Base-by-base conservation (phyloP, 2,797 vertebrate genomes). In the Erithacus rubecula region DNA sequence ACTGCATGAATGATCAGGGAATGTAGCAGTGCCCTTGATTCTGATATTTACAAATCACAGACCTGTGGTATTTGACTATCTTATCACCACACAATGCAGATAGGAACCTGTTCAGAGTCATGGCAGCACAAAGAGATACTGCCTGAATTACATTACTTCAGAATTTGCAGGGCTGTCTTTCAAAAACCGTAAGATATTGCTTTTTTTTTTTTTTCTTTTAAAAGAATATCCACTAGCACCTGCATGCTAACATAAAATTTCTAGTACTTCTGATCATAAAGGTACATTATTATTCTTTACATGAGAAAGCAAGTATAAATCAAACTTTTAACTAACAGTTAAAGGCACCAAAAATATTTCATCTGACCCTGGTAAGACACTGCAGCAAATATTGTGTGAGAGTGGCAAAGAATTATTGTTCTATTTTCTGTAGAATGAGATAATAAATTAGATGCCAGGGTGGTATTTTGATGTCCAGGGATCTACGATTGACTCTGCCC, bases 31-130 rank as follows among this genome's bases (percentile, higher is more conserved):
- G 75, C 56, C 93, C 93, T 95, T 91, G 83, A 71, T 90, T 93
- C 76, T 77, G 59, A 87, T 83, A 81, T 95, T 96, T 91, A 90
- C 92, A 96, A 87, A 95, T 70, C 85, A 94, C 65, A 89, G 69
- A 71, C 78, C 52, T 76, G 84, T 39, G 83, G 64, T 92, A 76
- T 93, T 83, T 89, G 52, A 62, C 82, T 95, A 7, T 58, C 83
- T 96, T 94, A 90, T 89, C 78, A 58, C 75, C 67, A 68, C 79
- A 69, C 23, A 55, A 92, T 74, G 76, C 0, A 4, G 53, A 70
- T 58, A 51, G 32, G 36, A 94, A 67, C 30, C 22, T 64, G 47
- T 83, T 76, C 37, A 83, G 53, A 91, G 46, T 52, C 51, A n/a
- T 63, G 37, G 55, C 34, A 72, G 24, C 55, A 85, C 47, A 70